Percentiles rank a stretch among this genome's conserved stretches.
Conservation (phyloP, 1,140 invertebrate genomes). For the Lerema accius region DNA sequence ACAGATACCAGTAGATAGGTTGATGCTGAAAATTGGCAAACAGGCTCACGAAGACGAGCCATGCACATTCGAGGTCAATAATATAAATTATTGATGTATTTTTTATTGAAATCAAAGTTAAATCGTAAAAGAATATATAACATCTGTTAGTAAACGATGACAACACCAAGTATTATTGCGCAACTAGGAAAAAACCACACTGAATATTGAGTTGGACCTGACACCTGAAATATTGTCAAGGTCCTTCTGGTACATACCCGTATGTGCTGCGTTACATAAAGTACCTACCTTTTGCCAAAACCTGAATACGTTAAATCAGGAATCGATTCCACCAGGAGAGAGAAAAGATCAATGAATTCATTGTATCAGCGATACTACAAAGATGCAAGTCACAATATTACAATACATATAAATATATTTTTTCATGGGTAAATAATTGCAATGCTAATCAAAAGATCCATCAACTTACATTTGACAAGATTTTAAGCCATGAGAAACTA, state of each 20-base stretch:
- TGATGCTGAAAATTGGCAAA: too few relatives aligned
- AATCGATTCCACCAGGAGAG: background rate
- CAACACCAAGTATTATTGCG: constrained; percentile 7
- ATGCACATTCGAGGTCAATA: too few relatives aligned
- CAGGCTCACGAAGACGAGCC: too few relatives aligned
- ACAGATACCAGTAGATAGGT: too few relatives aligned
- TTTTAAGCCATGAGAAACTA: too few relatives aligned
- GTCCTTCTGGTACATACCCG: constrained; percentile 19
- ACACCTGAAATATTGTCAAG: constrained; percentile 23
- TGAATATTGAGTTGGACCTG: constrained; percentile 15
- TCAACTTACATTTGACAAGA: too few relatives aligned
- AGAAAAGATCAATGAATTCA: background rate
- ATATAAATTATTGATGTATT: background rate
- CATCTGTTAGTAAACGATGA: background rate
- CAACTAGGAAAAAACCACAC: constrained; percentile 15
- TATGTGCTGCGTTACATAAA: constrained; percentile 19
- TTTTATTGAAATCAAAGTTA: background rate
- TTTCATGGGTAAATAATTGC: too few relatives aligned
- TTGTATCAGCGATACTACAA: too few relatives aligned
- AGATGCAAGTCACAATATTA: too few relatives aligned
- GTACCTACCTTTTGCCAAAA: constrained; percentile 12
- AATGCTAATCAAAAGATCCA: too few relatives aligned
- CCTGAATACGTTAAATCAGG: constrained; percentile 1
- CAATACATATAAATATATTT: too few relatives aligned
- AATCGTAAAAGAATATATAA: background rate